Base-by-base conservation (phyloP, 2,113 vertebrate genomes). In the Polyodon spathula region DNA sequence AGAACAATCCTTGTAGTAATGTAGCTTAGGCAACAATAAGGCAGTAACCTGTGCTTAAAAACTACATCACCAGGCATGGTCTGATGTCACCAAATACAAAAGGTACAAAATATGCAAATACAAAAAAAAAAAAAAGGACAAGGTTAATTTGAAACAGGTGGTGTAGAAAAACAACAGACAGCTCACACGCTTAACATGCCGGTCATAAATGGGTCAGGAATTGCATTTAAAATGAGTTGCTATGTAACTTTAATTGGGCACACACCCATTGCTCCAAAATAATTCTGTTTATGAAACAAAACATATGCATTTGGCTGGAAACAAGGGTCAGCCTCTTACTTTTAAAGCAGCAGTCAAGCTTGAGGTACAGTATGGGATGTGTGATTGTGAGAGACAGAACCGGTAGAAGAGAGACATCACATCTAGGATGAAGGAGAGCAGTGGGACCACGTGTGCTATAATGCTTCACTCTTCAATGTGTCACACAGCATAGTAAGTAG, bases 241-340 rank as follows among this genome's bases (percentile, higher is more conserved):
- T 66, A 73, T 64, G 64, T 67, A 68, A 67, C 65, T 74, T 68
- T 69, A 59, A 75, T 57, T 71, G 46, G 37, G n/a, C n/a, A 62
- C 76, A 68, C 66, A 69, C 67, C 73, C 56, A 48, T 42, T 55
- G 70, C 65, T 74, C 73, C 64, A 58, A 60, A 68, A 66, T 70
- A 76, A 76, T 76, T 73, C 73, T 71, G 68, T 66, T 58, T 72
- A 54, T n/a, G 48, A 50, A 50, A 50, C 7, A 44, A 44, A 50
- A 50, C 1, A 6, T n/a, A 50, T 50, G 48, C 5, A 14, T 6
- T 50, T 50, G 48, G 48, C 14, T 50, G 48, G 48, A 50, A 50
- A 50, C 8, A 7, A n/a, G 48, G 14, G 48, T 50, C 12, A 50
- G 48, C 9, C 48, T 4, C 48, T n/a, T 6, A 14, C 5, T 50